Base-by-base conservation (phyloP, 1,140 invertebrate genomes). In the Cydia splendana region DNA sequence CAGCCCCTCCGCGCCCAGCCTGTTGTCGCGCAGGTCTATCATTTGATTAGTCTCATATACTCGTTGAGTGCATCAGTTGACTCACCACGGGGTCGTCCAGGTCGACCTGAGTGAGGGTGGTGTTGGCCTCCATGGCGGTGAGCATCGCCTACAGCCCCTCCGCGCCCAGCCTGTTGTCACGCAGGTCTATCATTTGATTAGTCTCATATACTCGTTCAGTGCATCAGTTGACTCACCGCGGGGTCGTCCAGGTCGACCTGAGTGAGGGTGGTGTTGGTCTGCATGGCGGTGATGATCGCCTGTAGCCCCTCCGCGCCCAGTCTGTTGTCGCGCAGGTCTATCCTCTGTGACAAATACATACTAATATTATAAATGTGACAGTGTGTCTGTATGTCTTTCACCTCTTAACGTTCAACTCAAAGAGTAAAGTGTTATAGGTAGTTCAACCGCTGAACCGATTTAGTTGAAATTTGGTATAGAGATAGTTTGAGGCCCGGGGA, bases 1-100 rank as follows among this genome's bases (percentile, higher is more conserved):
- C 75, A 98, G 92, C n/a, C 97, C 97, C 48, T 94, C 95, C 48
- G 95, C 94, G 86, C 96, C 95, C 76, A 98, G 95, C 77, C 95
- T 94, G 93, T 98, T 98, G 87, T 98, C 96, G 65, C 97, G 94
- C 38, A 98, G 94, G 92, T 98, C 97, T 82, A 98, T 94, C 82
- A 96, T 95, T 3, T 28, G 28, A 28, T 28, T 30, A 30, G 30
- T 30, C 30, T 30, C 30, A 30, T 30, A 30, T 4, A 30, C 0
- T 30, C 2, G 30, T 30, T 30, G 2, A 13, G 48, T 13, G 12
- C 13, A 15, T 13, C 3, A 15, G 15, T 15, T 30, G 20, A 81
- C 82, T 83, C 34, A 95, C 95, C 75, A 95, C 94, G 51, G 95
- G 95, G 82, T 96, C 95, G 87, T 98, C 97, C 42, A 98, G 90